Percentiles rank a stretch among this genome's conserved stretches.
phyloP scores from a whole-genome alignment of 1,140 invertebrate genomes.

The Meloidogyne chitwoodi region DNA sequence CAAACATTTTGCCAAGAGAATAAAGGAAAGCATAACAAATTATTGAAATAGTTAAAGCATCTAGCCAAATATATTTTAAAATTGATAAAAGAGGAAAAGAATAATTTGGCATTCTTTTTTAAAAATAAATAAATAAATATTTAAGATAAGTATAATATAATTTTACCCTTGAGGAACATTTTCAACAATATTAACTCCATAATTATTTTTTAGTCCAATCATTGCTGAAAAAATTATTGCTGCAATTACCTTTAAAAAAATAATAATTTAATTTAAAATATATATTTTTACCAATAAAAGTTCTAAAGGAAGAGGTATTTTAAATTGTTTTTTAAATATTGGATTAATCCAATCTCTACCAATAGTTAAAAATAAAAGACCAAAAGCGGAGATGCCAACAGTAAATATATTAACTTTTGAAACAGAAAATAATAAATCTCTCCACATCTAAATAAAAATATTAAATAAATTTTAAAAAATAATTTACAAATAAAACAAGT shows the following conservation, averaged over 20 bases:
- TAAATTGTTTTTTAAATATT: constrained; percentile 61
- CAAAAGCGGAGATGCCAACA: constrained; percentile 60
- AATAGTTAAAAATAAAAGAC: constrained; percentile 60
- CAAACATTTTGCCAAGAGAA: constrained; percentile 66
- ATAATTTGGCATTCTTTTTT: constrained; percentile 60
- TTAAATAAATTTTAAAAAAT: not conserved
- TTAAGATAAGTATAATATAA: not conserved
- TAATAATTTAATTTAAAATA: not conserved
- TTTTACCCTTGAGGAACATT: constrained; percentile 63
- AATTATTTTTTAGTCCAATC: constrained; percentile 59
- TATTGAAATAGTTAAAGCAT: constrained; percentile 63
- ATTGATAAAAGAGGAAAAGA: constrained; percentile 57
- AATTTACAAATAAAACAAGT: constrained; percentile 37
- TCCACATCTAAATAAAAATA: constrained; percentile 48
- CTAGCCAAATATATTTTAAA: constrained; percentile 48
- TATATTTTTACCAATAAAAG: constrained; percentile 61
- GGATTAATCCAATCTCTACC: constrained; percentile 63
- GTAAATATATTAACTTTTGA: constrained; percentile 61
- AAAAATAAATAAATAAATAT: not conserved
- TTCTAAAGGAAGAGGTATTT: constrained; percentile 64
- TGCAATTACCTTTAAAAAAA: constrained; percentile 22
- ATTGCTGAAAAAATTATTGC: constrained; percentile 61
- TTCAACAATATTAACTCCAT: constrained; percentile 62
- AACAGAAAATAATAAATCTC: constrained; percentile 59
- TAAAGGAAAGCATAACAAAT: constrained; percentile 66